These are phyloP conservation scores for Cataglyphis albicans DNA, from an alignment of 2,888 invertebrate genomes.

Conservation along the genomic window DNA sequence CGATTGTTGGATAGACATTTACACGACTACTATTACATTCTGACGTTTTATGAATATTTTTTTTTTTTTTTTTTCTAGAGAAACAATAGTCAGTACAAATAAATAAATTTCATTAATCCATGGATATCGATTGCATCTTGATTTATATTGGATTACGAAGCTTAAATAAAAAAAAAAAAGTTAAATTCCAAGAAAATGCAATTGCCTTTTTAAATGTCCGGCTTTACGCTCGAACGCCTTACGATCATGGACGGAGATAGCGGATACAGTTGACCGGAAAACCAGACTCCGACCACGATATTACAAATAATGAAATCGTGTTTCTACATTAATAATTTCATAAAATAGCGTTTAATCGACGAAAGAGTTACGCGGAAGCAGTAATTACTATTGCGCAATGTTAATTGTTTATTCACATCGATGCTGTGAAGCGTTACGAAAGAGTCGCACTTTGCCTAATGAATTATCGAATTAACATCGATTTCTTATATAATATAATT, in stretches of 20 bases:
- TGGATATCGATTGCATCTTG: background rate
- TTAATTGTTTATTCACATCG: slow-evolving; percentile 36
- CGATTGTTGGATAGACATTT: background rate
- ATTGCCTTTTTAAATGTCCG: slow-evolving; percentile 37
- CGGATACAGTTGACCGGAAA: slow-evolving; percentile 22
- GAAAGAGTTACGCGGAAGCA: slow-evolving; percentile 16
- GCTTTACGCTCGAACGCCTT: slow-evolving; percentile 42
- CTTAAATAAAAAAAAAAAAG: background rate
- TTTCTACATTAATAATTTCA: slow-evolving; percentile 47
- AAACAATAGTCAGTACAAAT: background rate
- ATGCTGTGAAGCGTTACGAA: background rate
- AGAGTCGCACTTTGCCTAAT: slow-evolving; percentile 5
- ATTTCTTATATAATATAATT: background rate
- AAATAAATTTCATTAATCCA: background rate
- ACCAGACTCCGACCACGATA: background rate
- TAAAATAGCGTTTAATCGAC: slow-evolving; percentile 23
- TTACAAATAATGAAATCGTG: slow-evolving; percentile 48
- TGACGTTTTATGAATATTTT: background rate
- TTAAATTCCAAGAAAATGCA: slow-evolving; percentile 14
- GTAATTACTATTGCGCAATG: slow-evolving; percentile 45
- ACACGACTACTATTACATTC: background rate
- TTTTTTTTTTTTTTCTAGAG: background rate
- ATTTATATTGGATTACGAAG: background rate
- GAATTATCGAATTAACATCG: background rate
- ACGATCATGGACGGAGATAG: slow-evolving; percentile 6